phyloP scores from a whole-genome alignment of 2,888 invertebrate genomes.

The Clistopyga incitator region DNA sequence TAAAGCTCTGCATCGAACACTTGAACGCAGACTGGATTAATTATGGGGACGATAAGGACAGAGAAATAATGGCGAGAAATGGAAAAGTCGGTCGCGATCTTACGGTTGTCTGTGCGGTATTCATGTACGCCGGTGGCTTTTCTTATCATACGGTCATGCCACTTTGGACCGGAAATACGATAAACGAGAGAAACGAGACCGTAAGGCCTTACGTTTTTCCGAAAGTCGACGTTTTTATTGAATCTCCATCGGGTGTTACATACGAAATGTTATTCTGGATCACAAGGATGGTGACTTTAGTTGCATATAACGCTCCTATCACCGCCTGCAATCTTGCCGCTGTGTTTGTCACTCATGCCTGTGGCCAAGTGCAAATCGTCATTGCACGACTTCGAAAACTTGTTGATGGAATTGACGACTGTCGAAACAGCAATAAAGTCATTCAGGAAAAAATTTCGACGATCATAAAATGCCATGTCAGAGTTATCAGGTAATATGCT shows the following conservation, averaged over 20 bases:
- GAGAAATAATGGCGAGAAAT: neutral
- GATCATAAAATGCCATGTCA: neutral
- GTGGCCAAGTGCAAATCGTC: slow-evolving; percentile 61
- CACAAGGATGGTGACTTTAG: slow-evolving; percentile 62
- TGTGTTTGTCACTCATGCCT: slow-evolving; percentile 49
- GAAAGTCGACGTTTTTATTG: slow-evolving; percentile 53
- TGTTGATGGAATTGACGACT: neutral
- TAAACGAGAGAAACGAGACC: slow-evolving; percentile 57
- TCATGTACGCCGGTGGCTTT: slow-evolving; percentile 60
- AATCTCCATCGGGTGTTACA: slow-evolving; percentile 64
- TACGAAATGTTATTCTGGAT: slow-evolving; percentile 71
- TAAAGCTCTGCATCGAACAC: too few species aligned
- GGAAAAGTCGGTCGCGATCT: slow-evolving; percentile 48
- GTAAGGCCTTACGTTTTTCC: slow-evolving; percentile 66
- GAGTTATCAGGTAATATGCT: neutral
- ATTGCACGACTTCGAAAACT: slow-evolving; percentile 12
- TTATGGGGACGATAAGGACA: neutral
- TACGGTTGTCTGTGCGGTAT: slow-evolving; percentile 9
- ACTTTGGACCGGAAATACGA: slow-evolving; percentile 27
- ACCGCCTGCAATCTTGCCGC: slow-evolving; percentile 69
- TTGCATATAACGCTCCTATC: slow-evolving; percentile 62
- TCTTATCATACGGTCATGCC: slow-evolving; percentile 68
- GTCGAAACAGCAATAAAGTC: neutral
- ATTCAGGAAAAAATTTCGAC: neutral
- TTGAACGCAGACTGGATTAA: too few species aligned